Evolutionary conservation across 2,797 vertebrate genomes (phyloP), one percentile per base, ranked within the genome.

Genomic region (Acropternis orthonyx): DNA sequence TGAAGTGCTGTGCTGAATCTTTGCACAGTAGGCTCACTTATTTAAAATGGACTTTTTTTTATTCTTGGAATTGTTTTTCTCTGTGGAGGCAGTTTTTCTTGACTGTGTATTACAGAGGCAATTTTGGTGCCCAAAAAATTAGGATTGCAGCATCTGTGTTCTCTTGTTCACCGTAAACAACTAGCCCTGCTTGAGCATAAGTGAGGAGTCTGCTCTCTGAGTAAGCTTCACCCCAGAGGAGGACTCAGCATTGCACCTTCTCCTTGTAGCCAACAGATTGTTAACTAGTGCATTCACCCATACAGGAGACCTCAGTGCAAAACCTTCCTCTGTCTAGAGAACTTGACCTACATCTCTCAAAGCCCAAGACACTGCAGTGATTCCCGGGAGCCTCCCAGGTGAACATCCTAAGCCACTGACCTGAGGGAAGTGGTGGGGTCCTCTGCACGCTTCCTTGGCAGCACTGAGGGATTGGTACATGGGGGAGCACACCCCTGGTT

Each of bases 401-500:
- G 0, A 59, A 16, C 0, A 0, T 79, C 36, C n/a, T 44, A 15
- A 73, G 37, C 30, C 55, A 16, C 39, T 8, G 61, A 74, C 32
- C 34, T 48, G 55, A n/a, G 78, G 27, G 20, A 55, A 24, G 34
- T 1, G 10, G 8, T 30, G n/a, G 10, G 52, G 28, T 37, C 30
- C 14, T 52, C 74, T 69, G 46, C 34, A 9, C 1, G 0, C 8
- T 36, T 36, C 39, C 36, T 23, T 1, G 3, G 17, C 48, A 73
- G 43, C 1, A 0, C 30, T 39, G 28, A 59, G 39, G 5, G 3
- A 18, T 34, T 2, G 0, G 18, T 32, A 12, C 26, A 8, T 5
- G 54, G 62, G 62, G 67, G 23, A 61, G n/a, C 43, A n/a, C 27
- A 34, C 9, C 8, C 28, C 17, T 61, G 20, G 2, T 62, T 41